phyloP scores from a whole-genome alignment of 2,797 vertebrate genomes.

The Telmatherina bonti region DNA sequence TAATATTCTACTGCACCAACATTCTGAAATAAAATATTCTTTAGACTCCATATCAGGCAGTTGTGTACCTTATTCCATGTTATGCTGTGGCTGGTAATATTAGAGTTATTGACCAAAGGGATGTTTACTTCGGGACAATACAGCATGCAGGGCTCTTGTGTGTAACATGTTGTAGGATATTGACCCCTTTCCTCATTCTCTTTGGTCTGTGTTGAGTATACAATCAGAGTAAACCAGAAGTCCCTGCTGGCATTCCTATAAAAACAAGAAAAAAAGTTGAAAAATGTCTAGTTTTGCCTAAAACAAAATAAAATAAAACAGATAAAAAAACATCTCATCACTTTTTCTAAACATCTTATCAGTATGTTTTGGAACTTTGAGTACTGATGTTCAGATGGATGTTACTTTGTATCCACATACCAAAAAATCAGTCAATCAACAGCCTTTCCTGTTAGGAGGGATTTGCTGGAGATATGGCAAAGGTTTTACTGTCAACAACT shows the following conservation, averaged over 20 bases:
- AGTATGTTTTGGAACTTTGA: neutral
- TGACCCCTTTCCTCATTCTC: neutral
- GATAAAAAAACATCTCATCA: no score
- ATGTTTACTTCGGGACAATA: conserved; percentile 19
- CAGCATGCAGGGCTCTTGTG: conserved; percentile 25
- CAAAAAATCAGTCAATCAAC: neutral
- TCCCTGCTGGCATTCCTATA: conserved; percentile 31
- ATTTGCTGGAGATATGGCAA: no score
- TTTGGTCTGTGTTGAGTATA: conserved; percentile 25
- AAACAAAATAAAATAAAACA: neutral
- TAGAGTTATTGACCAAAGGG: neutral
- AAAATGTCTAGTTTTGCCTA: neutral
- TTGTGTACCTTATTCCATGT: conserved; percentile 68
- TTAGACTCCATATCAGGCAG: neutral
- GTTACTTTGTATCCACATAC: neutral
- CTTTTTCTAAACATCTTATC: no score
- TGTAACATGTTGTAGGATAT: neutral
- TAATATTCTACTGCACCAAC: neutral
- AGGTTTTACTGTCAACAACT: no score
- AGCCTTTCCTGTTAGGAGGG: neutral
- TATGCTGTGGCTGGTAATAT: neutral
- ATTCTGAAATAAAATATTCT: neutral
- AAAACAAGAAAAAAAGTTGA: neutral
- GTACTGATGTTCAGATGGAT: neutral
- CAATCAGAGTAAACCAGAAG: conserved; percentile 44